These are phyloP conservation scores for Embiotoca jacksoni DNA, from an alignment of 2,113 vertebrate species.

Conservation along the genomic window DNA sequence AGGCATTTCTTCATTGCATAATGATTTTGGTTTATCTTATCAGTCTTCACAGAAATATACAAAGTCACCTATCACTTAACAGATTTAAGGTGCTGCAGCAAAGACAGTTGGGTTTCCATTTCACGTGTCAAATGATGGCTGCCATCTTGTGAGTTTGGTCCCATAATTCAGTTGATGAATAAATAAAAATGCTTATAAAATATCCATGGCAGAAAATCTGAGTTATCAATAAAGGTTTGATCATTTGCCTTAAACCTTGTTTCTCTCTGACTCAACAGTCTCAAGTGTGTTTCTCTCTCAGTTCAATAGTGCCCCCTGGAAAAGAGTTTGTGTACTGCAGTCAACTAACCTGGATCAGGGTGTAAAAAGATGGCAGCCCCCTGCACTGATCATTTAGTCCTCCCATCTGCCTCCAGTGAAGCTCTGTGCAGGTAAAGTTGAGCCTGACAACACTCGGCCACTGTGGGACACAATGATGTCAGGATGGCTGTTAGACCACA, in stretches of 20 bases:
- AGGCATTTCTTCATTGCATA: neutral
- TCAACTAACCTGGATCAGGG: conserved; percentile 1
- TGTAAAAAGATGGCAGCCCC: conserved; percentile 59
- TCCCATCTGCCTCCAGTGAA: conserved; percentile 29
- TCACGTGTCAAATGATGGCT: neutral
- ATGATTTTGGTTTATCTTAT: conserved; percentile 9
- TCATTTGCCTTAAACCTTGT: conserved; percentile 50
- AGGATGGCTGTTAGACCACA: conserved; percentile 3
- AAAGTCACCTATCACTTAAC: neutral
- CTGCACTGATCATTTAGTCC: conserved; percentile 46
- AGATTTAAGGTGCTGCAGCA: neutral
- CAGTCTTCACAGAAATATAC: neutral
- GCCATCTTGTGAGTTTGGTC: conserved; percentile 1
- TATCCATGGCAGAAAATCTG: neutral
- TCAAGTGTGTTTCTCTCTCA: conserved; percentile 48
- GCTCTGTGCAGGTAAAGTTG: neutral
- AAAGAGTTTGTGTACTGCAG: conserved; percentile 62
- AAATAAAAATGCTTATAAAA: conserved; percentile 23
- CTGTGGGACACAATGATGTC: neutral
- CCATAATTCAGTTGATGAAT: conserved; percentile 29
- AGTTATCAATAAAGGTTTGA: conserved; percentile 36
- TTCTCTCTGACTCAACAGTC: conserved; percentile 33
- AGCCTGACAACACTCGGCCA: neutral
- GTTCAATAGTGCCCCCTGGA: conserved; percentile 83
- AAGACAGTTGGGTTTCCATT: neutral